Evolutionary conservation across 2,113 vertebrate species (phyloP), one percentile per base, ranked within the genome.

Genomic region (Indicator indicator): DNA sequence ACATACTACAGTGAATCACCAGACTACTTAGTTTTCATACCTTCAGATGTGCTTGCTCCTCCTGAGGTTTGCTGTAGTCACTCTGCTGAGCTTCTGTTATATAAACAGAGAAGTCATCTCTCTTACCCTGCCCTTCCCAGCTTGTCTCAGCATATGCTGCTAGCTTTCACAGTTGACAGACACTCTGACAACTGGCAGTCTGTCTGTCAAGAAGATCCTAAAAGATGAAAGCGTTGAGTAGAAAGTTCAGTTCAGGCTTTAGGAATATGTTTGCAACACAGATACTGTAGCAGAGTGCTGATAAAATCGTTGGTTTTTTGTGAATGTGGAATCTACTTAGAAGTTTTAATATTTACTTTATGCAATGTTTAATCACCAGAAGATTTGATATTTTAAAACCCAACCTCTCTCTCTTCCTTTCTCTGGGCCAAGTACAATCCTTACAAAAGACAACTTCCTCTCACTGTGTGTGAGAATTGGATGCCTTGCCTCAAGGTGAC

Each of bases 101-200:
- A 96, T 89, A 95, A 97, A 97, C 94, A 95, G 86, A 90, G 89
- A 93, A 96, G 89, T 96, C 84, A 70, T 93, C 89, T 85, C 89
- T 92, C 79, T 94, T 95, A 94, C 84, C 93, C 91, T 96, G 94
- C 74, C 94, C 96, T 95, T 91, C 91, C 93, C 95, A 97, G 95
- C 86, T 94, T 97, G 94, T 87, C 86, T 94, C 60, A 92, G 67
- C 94, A 97, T 96, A 96, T 96, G 94, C 81, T 86, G 89, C 84
- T 93, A 94, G 68, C 64, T 95, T 93, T 97, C 96, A 90, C 96
- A 97, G 94, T 90, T 92, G 92, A 97, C 94, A 97, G 95, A 93
- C 93, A 92, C 88, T 92, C 59, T 73, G 91, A 95, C 91, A 96
- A 96, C 95, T 94, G 93, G 93, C 86, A 95, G 94, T 92, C 90